Evolutionary conservation across 92 coral and sea anemone species (phyloP), one percentile per base, ranked within the genome.

Genomic region (Parazoanthus swiftii): DNA sequence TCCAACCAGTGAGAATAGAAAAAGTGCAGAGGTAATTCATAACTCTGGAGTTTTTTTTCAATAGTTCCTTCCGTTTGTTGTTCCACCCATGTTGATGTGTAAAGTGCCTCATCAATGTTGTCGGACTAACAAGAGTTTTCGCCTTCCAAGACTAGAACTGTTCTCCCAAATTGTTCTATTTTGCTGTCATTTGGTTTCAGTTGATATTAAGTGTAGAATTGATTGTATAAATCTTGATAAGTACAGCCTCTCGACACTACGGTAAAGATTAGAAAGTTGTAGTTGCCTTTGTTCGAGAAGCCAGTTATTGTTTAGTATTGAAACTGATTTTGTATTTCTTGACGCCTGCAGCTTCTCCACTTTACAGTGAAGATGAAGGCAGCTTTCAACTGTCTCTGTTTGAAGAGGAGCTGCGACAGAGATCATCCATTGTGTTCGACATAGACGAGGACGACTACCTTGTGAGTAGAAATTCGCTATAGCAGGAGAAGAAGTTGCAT

Each of bases 381-480:
- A 93, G 93, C 71, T 74, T 91, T 15, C 93, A 90, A 23, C 75
- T 90, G 16, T 91, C 93, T 29, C 82, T 91, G 59, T 88, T 91
- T n/a, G 93, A 91, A 65, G 93, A 91, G 72, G 87, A 89, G 76
- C 74, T 89, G 63, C 86, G 93, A 11, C 95, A 90, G 83, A 86
- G 95, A 79, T 92, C 97, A 37, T 95, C 97, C 3, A 95, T 95
- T 48, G 95, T 92, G 56, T 92, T 94, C 79, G 93, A 94, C 71
- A 94, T 95, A 18, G 94, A 95, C 65, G 98, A 94, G 89, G 92
- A 94, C 71, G 98, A 95, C 88, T 94, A 94, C 71, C 83, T 93
- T 82, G 98, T 94, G 86, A 92, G 97, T 81, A 15, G 44, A 1
- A 9, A 15, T 21, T 48, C 38, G 2, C 29, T 38, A 16, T 21